Percentiles rank a stretch among this genome's conserved stretches.
Evolutionary conservation across 2,113 vertebrate species (phyloP).

Genomic region (Megaptera novaeangliae): DNA sequence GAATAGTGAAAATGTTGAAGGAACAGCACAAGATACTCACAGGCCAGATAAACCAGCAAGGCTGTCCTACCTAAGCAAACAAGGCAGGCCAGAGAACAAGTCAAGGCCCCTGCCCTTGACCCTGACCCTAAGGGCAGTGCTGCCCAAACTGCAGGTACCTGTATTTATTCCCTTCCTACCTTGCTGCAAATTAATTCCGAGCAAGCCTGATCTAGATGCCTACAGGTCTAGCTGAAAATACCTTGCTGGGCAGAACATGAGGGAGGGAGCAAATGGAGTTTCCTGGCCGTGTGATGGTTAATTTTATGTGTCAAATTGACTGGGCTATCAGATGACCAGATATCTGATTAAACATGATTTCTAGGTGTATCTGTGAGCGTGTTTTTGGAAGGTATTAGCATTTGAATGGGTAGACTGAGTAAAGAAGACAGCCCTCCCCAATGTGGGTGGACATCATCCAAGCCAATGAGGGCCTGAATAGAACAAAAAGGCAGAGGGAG

Average conservation of each 20-base stretch:
- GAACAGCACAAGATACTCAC: background rate
- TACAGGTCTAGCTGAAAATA: background rate
- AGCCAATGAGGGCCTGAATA: background rate
- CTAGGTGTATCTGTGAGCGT: background rate
- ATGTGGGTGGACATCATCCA: background rate
- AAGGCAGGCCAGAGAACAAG: background rate
- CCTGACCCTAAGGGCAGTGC: background rate
- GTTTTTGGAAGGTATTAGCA: background rate
- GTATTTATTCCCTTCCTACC: background rate
- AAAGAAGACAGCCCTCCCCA: background rate
- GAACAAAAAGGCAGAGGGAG: background rate
- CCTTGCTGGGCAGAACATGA: background rate
- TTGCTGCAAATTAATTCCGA: background rate
- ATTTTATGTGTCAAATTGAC: background rate
- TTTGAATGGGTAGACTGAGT: background rate
- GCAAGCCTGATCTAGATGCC: background rate
- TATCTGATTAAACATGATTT: background rate
- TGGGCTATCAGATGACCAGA: background rate
- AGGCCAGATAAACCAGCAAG: background rate
- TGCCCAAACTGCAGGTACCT: background rate
- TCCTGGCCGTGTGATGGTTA: background rate
- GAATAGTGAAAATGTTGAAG: constrained; percentile 15
- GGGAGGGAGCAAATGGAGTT: background rate
- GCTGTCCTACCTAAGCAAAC: background rate
- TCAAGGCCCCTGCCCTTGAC: background rate